Base-by-base conservation (phyloP, 2,113 vertebrate species). In the Rousettus leschenaultii region DNA sequence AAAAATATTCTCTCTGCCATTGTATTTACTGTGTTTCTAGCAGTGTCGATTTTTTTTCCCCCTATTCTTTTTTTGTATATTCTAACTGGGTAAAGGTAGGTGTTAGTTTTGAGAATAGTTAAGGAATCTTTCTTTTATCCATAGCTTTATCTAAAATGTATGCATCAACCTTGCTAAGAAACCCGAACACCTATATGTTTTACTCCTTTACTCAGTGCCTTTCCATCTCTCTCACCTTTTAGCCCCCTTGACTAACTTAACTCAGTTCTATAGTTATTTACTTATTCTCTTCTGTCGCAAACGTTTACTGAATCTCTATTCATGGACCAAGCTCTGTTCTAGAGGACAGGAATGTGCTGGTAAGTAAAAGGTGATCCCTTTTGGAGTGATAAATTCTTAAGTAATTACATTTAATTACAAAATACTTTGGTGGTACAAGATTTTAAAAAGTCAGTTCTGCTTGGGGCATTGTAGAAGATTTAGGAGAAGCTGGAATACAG, bases 1-100 rank as follows among this genome's bases (percentile, higher is more conserved):
- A 91, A 82, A 95, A 90, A 87, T 80, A 87, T 70, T 85, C 12
- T 79, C 30, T 94, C 53, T 79, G 13, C 59, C 38, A n/a, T n/a
- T 82, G 33, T 15, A 18, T 24, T 70, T 66, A 33, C 6, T 75
- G 13, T 86, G 68, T 83, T 87, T 45, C 74, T 86, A 40, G 70
- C 12, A 65, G 57, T 74, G 6, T 40, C 19, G 24, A 51, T 43
- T 59, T 85, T 57, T 59, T 63, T 63, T 59, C 9, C 48, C 43
- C 28, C 6, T 57, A 28, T 14, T n/a, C 59, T 38, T 2, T 73
- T 73, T 74, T 68, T 82, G 12, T 55, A 19, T 88, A 51, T 89
- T 93, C 74, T 92, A 53, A 89, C 33, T 66, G 90, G 51, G 30
- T 73, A 83, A 83, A 87, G 15, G n/a, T 73, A 70, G 70, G n/a